Base-by-base conservation (phyloP, 2,113 vertebrate species). In the Protomyctophum bolini region DNA sequence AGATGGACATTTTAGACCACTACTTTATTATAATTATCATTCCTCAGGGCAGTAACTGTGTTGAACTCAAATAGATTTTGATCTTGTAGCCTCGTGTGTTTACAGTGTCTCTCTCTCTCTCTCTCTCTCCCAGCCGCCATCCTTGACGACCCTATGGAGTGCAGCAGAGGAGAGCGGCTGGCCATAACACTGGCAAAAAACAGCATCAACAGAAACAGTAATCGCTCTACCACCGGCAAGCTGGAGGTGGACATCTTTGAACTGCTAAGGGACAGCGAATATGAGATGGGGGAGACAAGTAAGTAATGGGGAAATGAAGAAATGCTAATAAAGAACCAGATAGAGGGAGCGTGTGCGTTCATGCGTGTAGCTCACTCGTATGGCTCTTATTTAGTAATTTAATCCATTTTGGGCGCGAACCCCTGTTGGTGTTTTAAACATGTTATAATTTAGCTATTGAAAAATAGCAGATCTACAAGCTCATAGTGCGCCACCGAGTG, bases 91-190 rank as follows among this genome's bases (percentile, higher is more conserved):
- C 33, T 41, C 33, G 5, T 41, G 33, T 41, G 1, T 41, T 41
- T 41, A 41, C 33, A 41, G 33, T 21, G 33, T 6, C 33, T 41
- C 33, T 41, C 33, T 41, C 33, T 41, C 33, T 41, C 33, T 41
- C 33, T 41, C 33, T 41, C 33, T 6, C 61, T 14, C n/a, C 29
- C 61, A 89, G 89, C 87, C 59, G 78, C 87, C 86, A 96, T 99
- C 85, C 93, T 98, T 76, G 97, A 99, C 70, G 98, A 99, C 91
- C 98, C 97, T n/a, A 98, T 99, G 98, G 98, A 98, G 91, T 99
- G 98, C 93, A 99, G 96, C 91, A 93, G 98, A 86, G 98, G 98
- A 46, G 98, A 99, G 88, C 92, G 98, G 49, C 91, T 99, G 82
- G 98, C 98, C 92, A 98, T 99, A 92, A 98, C 96, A 2, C 91